A percentile compares a stretch with the other conserved stretches of the same genome.
Evolutionary conservation across 2,113 vertebrate species (phyloP).

Genomic region (Limanda limanda): DNA sequence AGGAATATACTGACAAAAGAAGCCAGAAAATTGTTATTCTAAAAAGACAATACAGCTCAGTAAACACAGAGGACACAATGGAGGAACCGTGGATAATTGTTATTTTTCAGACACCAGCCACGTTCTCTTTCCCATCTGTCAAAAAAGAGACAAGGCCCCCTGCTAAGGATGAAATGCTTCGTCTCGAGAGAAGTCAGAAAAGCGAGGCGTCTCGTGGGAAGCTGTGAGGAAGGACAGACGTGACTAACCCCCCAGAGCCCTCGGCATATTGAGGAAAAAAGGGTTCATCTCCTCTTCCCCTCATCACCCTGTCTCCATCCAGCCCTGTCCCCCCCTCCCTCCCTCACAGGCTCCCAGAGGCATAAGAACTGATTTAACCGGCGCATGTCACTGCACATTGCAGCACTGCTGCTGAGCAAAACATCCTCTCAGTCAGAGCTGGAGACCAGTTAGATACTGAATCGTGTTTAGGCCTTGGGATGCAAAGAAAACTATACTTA

Average conservation of each 20-base stretch:
- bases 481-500: too few relatives aligned
- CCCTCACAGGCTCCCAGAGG: background rate
- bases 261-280: slow-evolving; percentile 16
- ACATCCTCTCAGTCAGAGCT: background rate
- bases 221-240: slow-evolving; percentile 31
- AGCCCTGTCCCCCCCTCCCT: background rate
- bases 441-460: background rate
- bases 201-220: slow-evolving; percentile 21
- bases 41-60: background rate
- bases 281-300: slow-evolving; percentile 2
- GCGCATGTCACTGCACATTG: background rate
- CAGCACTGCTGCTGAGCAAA: background rate
- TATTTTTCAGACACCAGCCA: background rate
- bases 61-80: background rate
- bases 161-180: background rate
- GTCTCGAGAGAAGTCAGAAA: slow-evolving; percentile 3
- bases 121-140: slow-evolving; percentile 18
- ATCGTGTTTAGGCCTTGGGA: too few relatives aligned
- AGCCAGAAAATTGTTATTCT: background rate
- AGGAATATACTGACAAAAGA: slow-evolving; percentile 27
- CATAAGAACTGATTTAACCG: background rate
- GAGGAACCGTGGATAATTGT: background rate
- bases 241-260: slow-evolving; percentile 3
- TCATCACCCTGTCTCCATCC: background rate
- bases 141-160: slow-evolving; percentile 3